phyloP scores from a whole-genome alignment of 2,797 vertebrate species.

The Protonibea diacanthus region DNA sequence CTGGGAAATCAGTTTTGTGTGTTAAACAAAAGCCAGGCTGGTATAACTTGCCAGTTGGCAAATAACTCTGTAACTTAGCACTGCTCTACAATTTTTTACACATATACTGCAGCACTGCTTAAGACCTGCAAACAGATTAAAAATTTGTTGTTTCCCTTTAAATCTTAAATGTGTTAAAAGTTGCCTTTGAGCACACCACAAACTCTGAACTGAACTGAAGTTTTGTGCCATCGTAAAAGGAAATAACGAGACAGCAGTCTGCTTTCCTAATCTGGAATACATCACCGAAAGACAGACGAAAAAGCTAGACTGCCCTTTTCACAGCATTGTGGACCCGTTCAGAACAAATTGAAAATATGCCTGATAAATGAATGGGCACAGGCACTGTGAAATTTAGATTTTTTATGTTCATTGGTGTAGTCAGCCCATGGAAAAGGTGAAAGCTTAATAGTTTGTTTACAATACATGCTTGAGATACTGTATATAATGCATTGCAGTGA shows the following conservation, averaged over 20 bases:
- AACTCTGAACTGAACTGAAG: neutral
- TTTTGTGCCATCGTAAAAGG: neutral
- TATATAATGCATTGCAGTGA: neutral
- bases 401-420: neutral
- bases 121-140: neutral
- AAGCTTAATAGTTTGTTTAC: neutral
- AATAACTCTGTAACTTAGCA: neutral
- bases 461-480: neutral
- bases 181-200: neutral
- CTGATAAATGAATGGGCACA: neutral
- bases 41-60: neutral
- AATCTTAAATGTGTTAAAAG: neutral
- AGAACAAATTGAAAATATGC: neutral
- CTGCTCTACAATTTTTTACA: neutral
- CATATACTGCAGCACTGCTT: neutral
- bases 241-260: too few relatives aligned
- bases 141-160: neutral
- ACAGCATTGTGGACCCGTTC: neutral
- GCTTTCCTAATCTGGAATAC: neutral
- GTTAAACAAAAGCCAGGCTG: neutral
- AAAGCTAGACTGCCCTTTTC: neutral
- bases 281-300: neutral
- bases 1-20: neutral
- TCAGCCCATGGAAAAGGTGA: neutral
- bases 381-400: neutral